Percentiles rank a stretch among this genome's conserved stretches.
phyloP scores from a whole-genome alignment of 30 jellyfish, hydroid and myxozoan genomes.

The Aurelia coerulea region DNA sequence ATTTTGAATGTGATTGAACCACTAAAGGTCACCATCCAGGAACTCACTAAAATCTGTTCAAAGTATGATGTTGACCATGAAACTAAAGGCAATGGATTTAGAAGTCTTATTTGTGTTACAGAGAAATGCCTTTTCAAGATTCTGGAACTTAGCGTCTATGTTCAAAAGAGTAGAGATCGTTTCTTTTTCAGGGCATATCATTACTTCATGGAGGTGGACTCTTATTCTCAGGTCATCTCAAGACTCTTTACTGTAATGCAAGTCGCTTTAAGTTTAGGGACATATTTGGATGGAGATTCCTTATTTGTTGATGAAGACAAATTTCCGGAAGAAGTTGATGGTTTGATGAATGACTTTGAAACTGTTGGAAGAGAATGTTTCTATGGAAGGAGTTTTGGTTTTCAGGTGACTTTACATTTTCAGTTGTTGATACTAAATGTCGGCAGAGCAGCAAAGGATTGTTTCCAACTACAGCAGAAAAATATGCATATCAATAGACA shows the following conservation, averaged over 20 bases:
- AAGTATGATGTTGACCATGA: slow-evolving; percentile 33
- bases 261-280: slow-evolving; percentile 74
- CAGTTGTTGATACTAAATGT: neutral
- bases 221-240: slow-evolving; percentile 76
- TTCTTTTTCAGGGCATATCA: slow-evolving; percentile 92
- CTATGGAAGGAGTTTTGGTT: slow-evolving; percentile 95
- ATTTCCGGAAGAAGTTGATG: slow-evolving; percentile 72
- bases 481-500: too few species aligned
- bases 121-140: slow-evolving; percentile 75
- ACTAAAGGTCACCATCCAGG: slow-evolving; percentile 71
- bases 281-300: slow-evolving; percentile 64
- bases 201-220: slow-evolving; percentile 86
- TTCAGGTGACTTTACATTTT: slow-evolving; percentile 75
- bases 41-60: slow-evolving; percentile 66
- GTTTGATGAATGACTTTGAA: slow-evolving; percentile 86
- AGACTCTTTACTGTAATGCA: slow-evolving; percentile 84
- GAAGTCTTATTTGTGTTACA: slow-evolving; percentile 81
- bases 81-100: slow-evolving; percentile 86
- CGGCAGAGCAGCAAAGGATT: neutral
- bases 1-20: slow-evolving; percentile 86
- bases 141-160: slow-evolving; percentile 60
- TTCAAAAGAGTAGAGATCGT: slow-evolving; percentile 71
- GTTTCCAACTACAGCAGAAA: too few species aligned
- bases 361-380: slow-evolving; percentile 89
- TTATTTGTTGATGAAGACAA: slow-evolving; percentile 80